These are phyloP conservation scores for Pyrochroa serraticornis DNA, from an alignment of 2,888 invertebrate genomes.

Conservation along the genomic window DNA sequence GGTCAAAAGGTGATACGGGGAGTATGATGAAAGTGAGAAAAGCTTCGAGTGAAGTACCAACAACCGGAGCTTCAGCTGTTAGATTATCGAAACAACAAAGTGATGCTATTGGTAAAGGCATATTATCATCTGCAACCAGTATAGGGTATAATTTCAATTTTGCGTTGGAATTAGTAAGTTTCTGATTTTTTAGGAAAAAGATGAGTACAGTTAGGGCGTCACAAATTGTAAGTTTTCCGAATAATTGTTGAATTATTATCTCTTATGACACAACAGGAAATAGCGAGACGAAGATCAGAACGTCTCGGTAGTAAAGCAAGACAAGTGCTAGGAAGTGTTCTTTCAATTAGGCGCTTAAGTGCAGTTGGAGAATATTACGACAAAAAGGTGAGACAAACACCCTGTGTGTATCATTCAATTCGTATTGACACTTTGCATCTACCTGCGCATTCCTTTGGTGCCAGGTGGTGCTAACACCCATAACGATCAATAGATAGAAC, in stretches of 20 bases:
- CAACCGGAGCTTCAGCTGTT: too few relatives aligned
- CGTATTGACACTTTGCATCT: neutral
- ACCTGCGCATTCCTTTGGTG: neutral
- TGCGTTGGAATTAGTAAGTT: too few relatives aligned
- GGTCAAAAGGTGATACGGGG: too few relatives aligned
- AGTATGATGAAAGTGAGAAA: too few relatives aligned
- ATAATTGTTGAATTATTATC: neutral
- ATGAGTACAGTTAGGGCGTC: too few relatives aligned
- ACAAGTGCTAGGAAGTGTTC: slow-evolving; percentile 39
- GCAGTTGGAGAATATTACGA: slow-evolving; percentile 30
- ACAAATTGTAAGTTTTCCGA: neutral
- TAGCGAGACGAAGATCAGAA: slow-evolving; percentile 6
- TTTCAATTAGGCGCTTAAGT: slow-evolving; percentile 38
- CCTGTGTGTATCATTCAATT: neutral
- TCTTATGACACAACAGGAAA: neutral
- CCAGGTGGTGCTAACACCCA: slow-evolving; percentile 6
- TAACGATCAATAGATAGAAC: slow-evolving; percentile 4
- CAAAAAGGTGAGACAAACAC: slow-evolving; percentile 27
- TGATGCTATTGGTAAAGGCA: too few relatives aligned
- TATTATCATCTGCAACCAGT: too few relatives aligned
- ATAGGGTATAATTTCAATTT: too few relatives aligned
- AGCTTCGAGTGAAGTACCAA: too few relatives aligned
- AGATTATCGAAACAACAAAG: too few relatives aligned
- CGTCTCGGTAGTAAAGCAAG: slow-evolving; percentile 32
- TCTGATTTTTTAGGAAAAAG: too few relatives aligned